Evolutionary conservation across 2,888 invertebrate species (phyloP), one percentile per base, ranked within the genome.

Genomic region (Mongoloraphidia duomilia): DNA sequence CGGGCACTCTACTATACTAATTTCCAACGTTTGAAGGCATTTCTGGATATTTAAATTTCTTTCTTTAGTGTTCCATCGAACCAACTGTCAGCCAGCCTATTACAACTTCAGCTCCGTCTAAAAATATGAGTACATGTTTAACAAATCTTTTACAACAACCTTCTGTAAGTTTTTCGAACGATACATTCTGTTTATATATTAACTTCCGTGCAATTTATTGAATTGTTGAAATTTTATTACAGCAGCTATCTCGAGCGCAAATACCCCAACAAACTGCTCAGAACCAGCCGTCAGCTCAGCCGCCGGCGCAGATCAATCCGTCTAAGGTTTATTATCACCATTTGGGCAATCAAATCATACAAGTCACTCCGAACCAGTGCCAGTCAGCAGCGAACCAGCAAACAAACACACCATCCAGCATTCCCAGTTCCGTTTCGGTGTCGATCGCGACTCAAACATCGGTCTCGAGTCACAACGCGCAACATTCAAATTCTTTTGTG

Each of bases 281-380:
- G 6, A 26, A 6, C 10, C 34, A 43, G n/a, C 41, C 41, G 10
- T n/a, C 26, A 34, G 26, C 33, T 44, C 26, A 44, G n/a, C 11
- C 44, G 3, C 13, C 34, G 11, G 13, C n/a, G 11, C 44, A 34
- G 13, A 33, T 34, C 12, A 44, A n/a, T 12, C n/a, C 45, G 8
- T 40, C 67, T 55, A 69, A 68, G 57, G 67, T 68, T 10, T 69
- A 69, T 53, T 70, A 70, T 54, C 69, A 70, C 57, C 69, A 69
- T 56, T 50, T 66, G 50, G 65, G 64, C 6, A 73, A 73, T 56
- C 73, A 74, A 52, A 58, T 71, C 47, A 67, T 60, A 57, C 46
- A 52, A 62, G 48, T 61, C 61, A 13, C 57, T 56, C 35, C 52
- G 13, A 50, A 36, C 17, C 13, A 11, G n/a, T 43, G 12, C 11